These are phyloP conservation scores for Xanthorhoe designata DNA, from an alignment of 2,888 invertebrate species.

Conservation along the genomic window DNA sequence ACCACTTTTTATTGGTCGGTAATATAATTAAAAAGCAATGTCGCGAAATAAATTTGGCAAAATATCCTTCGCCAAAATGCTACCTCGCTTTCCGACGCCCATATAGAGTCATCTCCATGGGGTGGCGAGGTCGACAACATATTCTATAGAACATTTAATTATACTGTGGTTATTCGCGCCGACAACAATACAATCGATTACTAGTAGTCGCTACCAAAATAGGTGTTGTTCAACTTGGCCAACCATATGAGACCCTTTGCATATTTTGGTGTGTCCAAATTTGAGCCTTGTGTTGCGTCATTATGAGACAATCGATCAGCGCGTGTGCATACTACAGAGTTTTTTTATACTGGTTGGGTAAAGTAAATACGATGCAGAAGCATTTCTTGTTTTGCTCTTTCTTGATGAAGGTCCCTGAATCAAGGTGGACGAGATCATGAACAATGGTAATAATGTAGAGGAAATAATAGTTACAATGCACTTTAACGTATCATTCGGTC, in stretches of 20 bases:
- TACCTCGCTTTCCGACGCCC: conserved; percentile 19
- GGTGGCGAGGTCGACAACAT: conserved; percentile 31
- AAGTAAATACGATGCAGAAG: conserved; percentile 28
- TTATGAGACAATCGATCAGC: conserved; percentile 18
- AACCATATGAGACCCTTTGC: conserved; percentile 47
- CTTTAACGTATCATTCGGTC: conserved; percentile 1
- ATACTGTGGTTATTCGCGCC: conserved; percentile 18
- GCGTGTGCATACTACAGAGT: conserved; percentile 13
- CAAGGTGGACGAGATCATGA: conserved; percentile 49
- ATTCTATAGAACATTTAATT: conserved; percentile 17
- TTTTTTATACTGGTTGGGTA: conserved; percentile 27
- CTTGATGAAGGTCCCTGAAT: conserved; percentile 47
- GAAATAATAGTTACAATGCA: conserved; percentile 4
- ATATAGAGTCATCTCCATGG: conserved; percentile 29
- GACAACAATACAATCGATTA: conserved; percentile 67
- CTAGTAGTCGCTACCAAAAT: conserved; percentile 72
- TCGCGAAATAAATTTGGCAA: conserved; percentile 24
- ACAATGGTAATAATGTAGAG: conserved; percentile 40
- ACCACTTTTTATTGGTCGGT: conserved; percentile 20
- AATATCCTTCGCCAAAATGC: conserved; percentile 27
- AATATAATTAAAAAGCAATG: conserved; percentile 27
- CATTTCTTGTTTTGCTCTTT: conserved; percentile 39
- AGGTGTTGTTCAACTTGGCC: conserved; percentile 61
- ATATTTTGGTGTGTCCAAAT: conserved; percentile 24
- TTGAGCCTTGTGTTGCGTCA: conserved; percentile 15